A percentile compares a stretch with the other conserved stretches of the same genome.
Conservation (phyloP, 1,140 invertebrate genomes). For the Anastrepha ludens region DNA sequence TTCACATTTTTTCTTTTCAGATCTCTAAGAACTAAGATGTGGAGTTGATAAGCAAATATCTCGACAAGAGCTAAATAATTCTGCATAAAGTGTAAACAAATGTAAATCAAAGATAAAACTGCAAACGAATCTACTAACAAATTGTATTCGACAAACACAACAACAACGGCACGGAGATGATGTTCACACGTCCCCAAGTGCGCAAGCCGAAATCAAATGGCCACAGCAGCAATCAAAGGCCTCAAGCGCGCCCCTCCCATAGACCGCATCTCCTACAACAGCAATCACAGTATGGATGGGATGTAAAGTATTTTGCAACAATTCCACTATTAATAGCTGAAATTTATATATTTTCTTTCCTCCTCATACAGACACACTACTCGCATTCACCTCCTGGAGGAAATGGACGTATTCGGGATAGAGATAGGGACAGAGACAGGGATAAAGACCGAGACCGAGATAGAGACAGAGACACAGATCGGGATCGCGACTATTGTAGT, state of each 20-base stretch:
- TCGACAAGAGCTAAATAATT: too few relatives aligned
- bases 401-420: constrained; percentile 58
- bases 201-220: constrained; percentile 70
- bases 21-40: not conserved
- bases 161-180: constrained; percentile 64
- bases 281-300: constrained; percentile 55
- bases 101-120: too few relatives aligned
- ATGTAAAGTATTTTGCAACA: constrained; percentile 56
- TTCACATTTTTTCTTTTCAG: not conserved
- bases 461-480: constrained; percentile 59
- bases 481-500: constrained; percentile 54
- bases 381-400: constrained; percentile 63
- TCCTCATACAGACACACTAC: constrained; percentile 61
- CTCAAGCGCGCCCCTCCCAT: not conserved
- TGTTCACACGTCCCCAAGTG: constrained; percentile 73
- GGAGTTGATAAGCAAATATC: too few relatives aligned
- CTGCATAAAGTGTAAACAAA: too few relatives aligned
- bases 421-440: constrained; percentile 57
- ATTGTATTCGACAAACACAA: not conserved
- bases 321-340: constrained; percentile 10
- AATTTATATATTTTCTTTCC: constrained; percentile 53
- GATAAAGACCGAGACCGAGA: constrained; percentile 64
- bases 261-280: constrained; percentile 51
- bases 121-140: not conserved
- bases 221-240: constrained; percentile 48